Evolutionary conservation across 2,113 vertebrate genomes (phyloP), one percentile per base, ranked within the genome.

Genomic region (Podiceps cristatus): DNA sequence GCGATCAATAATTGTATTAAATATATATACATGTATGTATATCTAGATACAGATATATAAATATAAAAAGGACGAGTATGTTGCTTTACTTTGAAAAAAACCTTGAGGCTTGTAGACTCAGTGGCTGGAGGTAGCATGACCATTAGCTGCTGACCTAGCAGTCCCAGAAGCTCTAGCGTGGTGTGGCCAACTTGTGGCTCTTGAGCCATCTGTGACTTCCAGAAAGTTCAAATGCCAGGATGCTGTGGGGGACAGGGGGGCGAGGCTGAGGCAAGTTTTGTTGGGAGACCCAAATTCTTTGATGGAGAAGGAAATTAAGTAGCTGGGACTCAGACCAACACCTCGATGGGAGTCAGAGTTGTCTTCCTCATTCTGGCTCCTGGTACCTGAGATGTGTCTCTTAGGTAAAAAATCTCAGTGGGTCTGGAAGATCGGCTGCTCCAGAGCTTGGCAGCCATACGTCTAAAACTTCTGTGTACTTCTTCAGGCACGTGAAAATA

Each of bases 401-500:
- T 68, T 33, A 18, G 50, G 7, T 29, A 50, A 25, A 25, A 75
- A 60, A 62, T 23, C 50, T 33, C 11, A 11, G 31, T 13, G 7
- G 31, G 18, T 28, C 18, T 69, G 49, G 27, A 19, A 77, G 31
- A 56, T 2, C 25, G 29, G 58, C 47, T 86, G 0, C 13, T 62
- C 13, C 35, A 22, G 40, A 82, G 55, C 55, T 82, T 1, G 0
- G 80, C 24, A 55, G 37, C 55, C 28, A 5, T 19, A 42, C 0
- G 0, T 31, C 90, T 96, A 45, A 90, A 94, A 84, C 52, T 76
- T 96, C 93, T 97, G 59, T 98, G 93, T 97, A 58, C 91, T 97
- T 91, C 95, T 97, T 96, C 95, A 99, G 98, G 98, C 98, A 91
- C 96, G 93, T 93, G 98, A 98, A 94, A 97, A 98, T 35, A 96